These are phyloP conservation scores for Poeciliopsis turneri DNA, from an alignment of 2,797 vertebrate species.

Conservation along the genomic window DNA sequence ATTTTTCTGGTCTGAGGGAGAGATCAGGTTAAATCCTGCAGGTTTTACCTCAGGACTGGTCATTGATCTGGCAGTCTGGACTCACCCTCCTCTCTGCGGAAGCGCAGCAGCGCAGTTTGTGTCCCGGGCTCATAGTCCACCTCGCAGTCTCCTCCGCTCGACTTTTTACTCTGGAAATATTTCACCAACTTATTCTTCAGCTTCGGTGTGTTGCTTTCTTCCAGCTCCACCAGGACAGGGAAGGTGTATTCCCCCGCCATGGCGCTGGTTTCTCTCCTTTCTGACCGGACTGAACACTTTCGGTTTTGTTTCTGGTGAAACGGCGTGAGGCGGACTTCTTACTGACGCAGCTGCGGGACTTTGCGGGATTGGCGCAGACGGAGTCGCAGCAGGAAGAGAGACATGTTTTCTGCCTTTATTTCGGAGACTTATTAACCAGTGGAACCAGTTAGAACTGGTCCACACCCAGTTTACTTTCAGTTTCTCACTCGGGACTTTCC, in stretches of 20 bases:
- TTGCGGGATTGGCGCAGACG: accelerated
- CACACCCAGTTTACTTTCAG: constrained; percentile 34
- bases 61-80: accelerated
- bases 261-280: accelerated
- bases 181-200: constrained; percentile 75
- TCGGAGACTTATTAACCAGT: not conserved
- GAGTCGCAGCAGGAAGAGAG: not conserved
- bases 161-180: constrained; percentile 80
- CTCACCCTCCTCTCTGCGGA: constrained; percentile 72
- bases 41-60: not conserved
- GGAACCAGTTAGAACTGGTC: not conserved
- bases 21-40: not conserved
- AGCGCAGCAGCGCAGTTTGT: constrained; percentile 60
- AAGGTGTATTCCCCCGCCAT: constrained; percentile 35
- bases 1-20: constrained; percentile 59
- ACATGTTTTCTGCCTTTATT: accelerated
- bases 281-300: constrained; percentile 53
- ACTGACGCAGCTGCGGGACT: not conserved
- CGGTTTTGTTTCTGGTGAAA: constrained; percentile 72
- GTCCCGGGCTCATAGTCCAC: constrained; percentile 51
- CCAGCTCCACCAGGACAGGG: constrained; percentile 65
- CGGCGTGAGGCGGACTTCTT: not conserved
- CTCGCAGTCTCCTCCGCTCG: constrained; percentile 75
- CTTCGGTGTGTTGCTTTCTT: constrained; percentile 26
- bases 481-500: constrained; percentile 24